phyloP scores from a whole-genome alignment of 2,797 vertebrate genomes.

The Glossophaga mutica region DNA sequence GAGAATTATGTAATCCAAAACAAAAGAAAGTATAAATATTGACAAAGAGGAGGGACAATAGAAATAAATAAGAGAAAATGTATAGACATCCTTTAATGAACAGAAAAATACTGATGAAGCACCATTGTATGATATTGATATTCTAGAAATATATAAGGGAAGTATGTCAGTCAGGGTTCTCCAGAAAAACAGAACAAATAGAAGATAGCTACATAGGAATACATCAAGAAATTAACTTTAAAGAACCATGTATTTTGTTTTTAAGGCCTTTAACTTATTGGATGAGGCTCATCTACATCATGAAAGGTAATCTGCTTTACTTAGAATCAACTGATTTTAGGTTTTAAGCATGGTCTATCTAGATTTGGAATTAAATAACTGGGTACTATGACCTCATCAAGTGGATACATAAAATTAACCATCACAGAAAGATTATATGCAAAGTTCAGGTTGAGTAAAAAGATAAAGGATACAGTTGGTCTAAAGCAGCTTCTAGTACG shows the following conservation, averaged over 20 bases:
- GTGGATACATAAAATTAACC: not conserved
- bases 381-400: not conserved
- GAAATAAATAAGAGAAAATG: not conserved
- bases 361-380: not conserved
- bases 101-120: not conserved
- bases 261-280: not conserved
- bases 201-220: not conserved
- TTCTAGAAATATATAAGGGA: not conserved
- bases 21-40: not conserved
- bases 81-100: not conserved
- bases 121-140: not conserved
- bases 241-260: not conserved
- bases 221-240: not conserved
- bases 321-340: not conserved
- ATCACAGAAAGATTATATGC: not conserved
- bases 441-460: not conserved
- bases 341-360: not conserved
- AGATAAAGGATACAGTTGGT: not conserved
- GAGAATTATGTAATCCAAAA: not conserved
- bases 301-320: not conserved
- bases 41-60: not conserved
- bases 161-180: not conserved
- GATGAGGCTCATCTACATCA: not conserved
- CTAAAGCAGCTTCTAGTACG: not conserved
- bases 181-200: not conserved